A percentile compares a stretch with the other conserved stretches of the same genome.
Evolutionary conservation across 2,113 vertebrate genomes (phyloP).

Genomic region (Lonchura striata): DNA sequence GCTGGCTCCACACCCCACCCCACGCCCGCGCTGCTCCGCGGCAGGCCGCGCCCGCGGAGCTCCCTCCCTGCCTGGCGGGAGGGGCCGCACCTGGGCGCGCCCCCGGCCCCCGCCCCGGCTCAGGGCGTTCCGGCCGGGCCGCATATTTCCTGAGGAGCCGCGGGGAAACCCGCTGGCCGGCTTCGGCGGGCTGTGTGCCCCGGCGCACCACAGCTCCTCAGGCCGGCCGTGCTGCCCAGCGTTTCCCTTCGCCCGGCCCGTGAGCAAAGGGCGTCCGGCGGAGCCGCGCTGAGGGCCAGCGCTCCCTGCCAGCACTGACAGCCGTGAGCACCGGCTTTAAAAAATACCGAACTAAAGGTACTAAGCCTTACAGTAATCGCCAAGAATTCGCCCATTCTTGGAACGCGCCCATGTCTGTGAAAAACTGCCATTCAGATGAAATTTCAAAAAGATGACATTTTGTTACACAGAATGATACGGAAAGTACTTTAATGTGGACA

Average conservation of each 20-base stretch:
- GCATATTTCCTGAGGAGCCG: background rate
- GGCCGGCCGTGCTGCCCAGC: fast-evolving
- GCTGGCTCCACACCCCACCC: background rate
- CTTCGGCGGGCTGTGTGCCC: background rate
- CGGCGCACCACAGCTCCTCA: background rate
- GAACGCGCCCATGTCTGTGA: background rate
- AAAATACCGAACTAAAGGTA: too few relatives aligned
- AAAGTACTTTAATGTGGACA: background rate
- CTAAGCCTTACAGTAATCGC: background rate
- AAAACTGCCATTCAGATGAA: background rate
- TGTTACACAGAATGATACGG: background rate
- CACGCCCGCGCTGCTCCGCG: background rate
- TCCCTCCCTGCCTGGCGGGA: background rate
- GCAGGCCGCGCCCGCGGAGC: background rate
- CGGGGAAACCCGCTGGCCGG: background rate
- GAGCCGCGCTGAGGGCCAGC: too few relatives aligned
- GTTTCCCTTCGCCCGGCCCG: background rate
- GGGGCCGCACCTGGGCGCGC: conserved; percentile 22
- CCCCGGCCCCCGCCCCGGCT: background rate
- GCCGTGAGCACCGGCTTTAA: fast-evolving
- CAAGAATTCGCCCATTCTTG: background rate
- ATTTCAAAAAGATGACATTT: too few relatives aligned
- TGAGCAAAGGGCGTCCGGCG: background rate
- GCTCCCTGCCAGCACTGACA: too few relatives aligned
- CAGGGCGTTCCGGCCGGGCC: background rate